Percentiles rank a stretch among this genome's conserved stretches.
Evolutionary conservation across 2,113 vertebrate genomes (phyloP).

Genomic region (Phycodurus eques): DNA sequence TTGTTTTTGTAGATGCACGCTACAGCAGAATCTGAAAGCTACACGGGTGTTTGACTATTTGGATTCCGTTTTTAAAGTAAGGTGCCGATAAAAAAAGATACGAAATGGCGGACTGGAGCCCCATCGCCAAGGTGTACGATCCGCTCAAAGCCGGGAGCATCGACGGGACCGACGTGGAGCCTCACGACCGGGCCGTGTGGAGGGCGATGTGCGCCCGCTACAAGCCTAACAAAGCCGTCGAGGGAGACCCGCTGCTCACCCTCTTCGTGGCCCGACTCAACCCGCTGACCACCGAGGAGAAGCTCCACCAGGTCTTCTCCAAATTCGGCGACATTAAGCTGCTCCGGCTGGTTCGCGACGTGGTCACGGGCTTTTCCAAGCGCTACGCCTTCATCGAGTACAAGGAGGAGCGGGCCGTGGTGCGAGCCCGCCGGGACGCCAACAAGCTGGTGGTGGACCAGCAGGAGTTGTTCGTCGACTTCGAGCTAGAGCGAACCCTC

Average conservation of each 20-base stretch:
- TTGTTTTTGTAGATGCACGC: constrained; percentile 23
- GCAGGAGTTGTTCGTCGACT: constrained; percentile 89
- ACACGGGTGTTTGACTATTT: not conserved
- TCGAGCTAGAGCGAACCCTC: constrained; percentile 86
- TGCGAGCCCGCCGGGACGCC: constrained; percentile 86
- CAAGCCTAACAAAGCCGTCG: constrained; percentile 84
- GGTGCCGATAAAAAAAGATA: not conserved
- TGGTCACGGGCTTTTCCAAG: constrained; percentile 92
- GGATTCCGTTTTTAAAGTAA: not conserved
- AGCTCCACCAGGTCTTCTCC: constrained; percentile 84
- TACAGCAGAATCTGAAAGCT: not conserved
- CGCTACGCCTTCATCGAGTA: constrained; percentile 91
- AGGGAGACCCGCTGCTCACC: constrained; percentile 87
- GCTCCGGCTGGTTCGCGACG: constrained; percentile 86
- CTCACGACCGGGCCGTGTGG: constrained; percentile 90
- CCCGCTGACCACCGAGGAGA: constrained; percentile 87
- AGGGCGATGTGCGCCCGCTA: constrained; percentile 88
- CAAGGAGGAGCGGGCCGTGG: constrained; percentile 84
- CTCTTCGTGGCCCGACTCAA: constrained; percentile 90
- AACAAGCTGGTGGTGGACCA: constrained; percentile 91
- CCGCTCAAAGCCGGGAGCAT: constrained; percentile 96
- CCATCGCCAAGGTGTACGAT: constrained; percentile 88
- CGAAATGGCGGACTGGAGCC: constrained; percentile 86
- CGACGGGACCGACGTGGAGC: constrained; percentile 92
- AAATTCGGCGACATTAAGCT: constrained; percentile 87